A percentile compares a stretch with the other conserved stretches of the same genome.
phyloP scores from a whole-genome alignment of 1,140 invertebrate species.

The Papilio helenus region DNA sequence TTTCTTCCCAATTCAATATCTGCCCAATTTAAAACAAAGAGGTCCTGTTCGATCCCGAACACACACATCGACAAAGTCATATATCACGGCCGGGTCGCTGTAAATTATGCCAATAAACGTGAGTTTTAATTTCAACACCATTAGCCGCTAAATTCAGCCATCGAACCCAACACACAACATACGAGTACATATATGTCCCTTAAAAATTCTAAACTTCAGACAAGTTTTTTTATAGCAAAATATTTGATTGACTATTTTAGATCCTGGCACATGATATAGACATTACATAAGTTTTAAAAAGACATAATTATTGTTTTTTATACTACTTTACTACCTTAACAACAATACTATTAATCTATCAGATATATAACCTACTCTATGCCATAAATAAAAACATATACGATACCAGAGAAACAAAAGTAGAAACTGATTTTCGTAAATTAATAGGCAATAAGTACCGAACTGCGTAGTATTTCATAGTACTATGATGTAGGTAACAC shows the following conservation, averaged over 20 bases:
- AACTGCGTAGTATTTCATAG: conserved; percentile 5
- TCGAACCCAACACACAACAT: conserved; percentile 19
- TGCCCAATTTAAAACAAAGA: conserved; percentile 9
- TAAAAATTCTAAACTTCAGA: neutral
- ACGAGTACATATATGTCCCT: conserved; percentile 41
- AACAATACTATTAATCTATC: too few relatives aligned
- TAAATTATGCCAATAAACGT: conserved; percentile 49
- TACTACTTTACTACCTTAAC: too few relatives aligned
- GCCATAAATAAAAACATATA: too few relatives aligned
- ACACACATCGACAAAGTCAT: conserved; percentile 41
- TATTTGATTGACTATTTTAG: neutral
- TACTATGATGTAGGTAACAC: neutral
- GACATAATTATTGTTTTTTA: too few relatives aligned
- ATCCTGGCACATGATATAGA: too few relatives aligned
- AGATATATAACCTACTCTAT: too few relatives aligned
- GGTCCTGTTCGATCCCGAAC: neutral
- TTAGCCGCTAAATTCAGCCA: conserved; percentile 43
- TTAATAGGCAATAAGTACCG: neutral
- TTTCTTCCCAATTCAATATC: neutral
- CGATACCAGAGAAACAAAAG: too few relatives aligned
- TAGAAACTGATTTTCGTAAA: too few relatives aligned
- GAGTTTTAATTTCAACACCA: conserved; percentile 53
- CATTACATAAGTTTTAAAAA: too few relatives aligned
- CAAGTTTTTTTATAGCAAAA: neutral
- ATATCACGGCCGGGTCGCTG: conserved; percentile 40